Percentiles rank a stretch among this genome's conserved stretches.
phyloP scores from a whole-genome alignment of 2,797 vertebrate genomes.

The Onychomys leucogaster region DNA sequence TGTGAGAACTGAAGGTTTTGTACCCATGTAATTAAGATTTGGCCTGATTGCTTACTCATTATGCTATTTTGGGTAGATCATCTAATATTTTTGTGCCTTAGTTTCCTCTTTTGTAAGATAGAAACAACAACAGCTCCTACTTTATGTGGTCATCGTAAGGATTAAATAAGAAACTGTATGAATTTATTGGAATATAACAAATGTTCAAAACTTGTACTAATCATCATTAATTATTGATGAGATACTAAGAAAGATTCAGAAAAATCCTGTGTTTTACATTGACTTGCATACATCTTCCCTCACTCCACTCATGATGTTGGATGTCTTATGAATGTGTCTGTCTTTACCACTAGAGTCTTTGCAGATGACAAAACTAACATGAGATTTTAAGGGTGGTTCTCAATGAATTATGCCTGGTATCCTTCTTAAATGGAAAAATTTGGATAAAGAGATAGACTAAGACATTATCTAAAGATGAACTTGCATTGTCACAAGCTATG shows the following conservation, averaged over 20 bases:
- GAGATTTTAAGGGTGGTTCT: not conserved
- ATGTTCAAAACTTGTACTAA: not conserved
- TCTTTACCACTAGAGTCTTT: not conserved
- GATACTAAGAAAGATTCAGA: not conserved
- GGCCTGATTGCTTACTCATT: not conserved
- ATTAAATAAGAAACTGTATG: not conserved
- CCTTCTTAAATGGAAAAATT: not conserved
- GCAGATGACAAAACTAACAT: not conserved
- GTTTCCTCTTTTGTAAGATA: constrained; percentile 21
- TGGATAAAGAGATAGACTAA: not conserved
- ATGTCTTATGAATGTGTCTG: not conserved
- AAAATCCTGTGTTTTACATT: not conserved
- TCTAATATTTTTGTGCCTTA: not conserved
- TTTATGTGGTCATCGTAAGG: not conserved
- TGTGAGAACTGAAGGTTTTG: not conserved
- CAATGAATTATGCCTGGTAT: not conserved
- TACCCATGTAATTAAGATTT: not conserved
- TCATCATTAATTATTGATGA: not conserved
- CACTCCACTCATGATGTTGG: accelerated
- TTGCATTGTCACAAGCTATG: not conserved
- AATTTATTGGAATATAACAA: not conserved
- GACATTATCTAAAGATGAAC: not conserved
- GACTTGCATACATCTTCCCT: not conserved
- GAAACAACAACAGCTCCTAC: not conserved
- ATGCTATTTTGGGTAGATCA: not conserved